Base-by-base conservation (phyloP, 2,888 invertebrate species). In the Ptychoptera contaminata region DNA sequence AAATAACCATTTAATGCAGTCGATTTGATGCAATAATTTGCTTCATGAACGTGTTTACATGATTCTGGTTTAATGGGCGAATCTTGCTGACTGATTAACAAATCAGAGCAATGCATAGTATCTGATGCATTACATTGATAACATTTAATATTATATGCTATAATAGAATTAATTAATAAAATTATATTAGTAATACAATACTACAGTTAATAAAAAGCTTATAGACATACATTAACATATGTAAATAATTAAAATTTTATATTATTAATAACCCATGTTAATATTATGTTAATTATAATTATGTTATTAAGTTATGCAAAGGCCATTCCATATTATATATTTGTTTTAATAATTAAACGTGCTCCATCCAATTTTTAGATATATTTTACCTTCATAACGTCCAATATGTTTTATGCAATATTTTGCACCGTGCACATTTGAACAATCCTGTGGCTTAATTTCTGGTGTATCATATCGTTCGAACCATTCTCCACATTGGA, bases 381-480 rank as follows among this genome's bases (percentile, higher is more conserved):
- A 30, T 29, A 15, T 34, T 66, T 70, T 71, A 85, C 86, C 90
- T 82, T 87, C 88, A 56, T 74, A 87, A 59, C 93, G 76, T 51
- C 94, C 94, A 48, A 87, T 82, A 58, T 88, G 86, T 70, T 96
- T 96, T 54, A 96, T 76, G 66, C 96, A 96, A 65, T 79, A 94
- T 56, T 79, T 74, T 12, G 93, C 91, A 51, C 77, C 79, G 61
- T 85, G 86, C 48, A 93, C 84, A 47, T 73, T 69, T 51, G 79
- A 76, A 65, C 92, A 92, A 55, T 81, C 72, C 53, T 70, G 72
- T 43, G 79, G 77, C 56, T 67, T 58, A 53, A 90, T 71, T 58
- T 78, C 76, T 55, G 72, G 67, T 52, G 72, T 72, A 59, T 67
- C 68, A 56, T 76, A 73, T 54, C 68, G 71, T 47, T 74, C 70